Evolutionary conservation across 64 coral and sea anemone genomes (phyloP).

Genomic region (Stichodactyla mertensii): DNA sequence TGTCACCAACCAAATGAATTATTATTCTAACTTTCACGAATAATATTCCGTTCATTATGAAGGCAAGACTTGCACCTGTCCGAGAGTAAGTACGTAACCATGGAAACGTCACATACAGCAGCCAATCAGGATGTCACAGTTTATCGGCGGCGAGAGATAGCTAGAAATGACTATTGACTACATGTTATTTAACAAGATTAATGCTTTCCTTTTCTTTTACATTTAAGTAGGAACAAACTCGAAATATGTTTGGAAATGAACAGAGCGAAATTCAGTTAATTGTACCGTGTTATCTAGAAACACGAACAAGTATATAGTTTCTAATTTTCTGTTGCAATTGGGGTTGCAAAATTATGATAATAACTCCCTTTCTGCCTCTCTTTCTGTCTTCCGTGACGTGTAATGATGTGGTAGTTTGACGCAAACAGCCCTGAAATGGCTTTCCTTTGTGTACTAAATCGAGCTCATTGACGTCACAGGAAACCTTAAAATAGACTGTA

Average conservation of each 20-base stretch:
- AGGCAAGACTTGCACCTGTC: neutral
- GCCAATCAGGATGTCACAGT: neutral
- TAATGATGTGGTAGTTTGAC: slow-evolving; percentile 3
- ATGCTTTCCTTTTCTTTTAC: neutral
- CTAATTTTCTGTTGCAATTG: neutral
- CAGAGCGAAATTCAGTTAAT: neutral
- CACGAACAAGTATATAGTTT: neutral
- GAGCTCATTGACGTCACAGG: slow-evolving; percentile 8
- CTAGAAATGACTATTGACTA: neutral
- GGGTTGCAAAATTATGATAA: neutral
- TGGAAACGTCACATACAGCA: neutral
- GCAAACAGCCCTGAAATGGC: neutral
- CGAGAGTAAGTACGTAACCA: neutral
- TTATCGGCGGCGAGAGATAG: neutral
- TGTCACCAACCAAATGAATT: no score
- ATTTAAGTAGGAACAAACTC: neutral
- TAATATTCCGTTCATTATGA: neutral
- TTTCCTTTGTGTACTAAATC: slow-evolving; percentile 3
- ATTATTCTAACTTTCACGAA: neutral
- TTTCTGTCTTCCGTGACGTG: neutral
- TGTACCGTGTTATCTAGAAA: neutral
- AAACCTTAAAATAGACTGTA: neutral
- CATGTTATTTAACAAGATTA: neutral
- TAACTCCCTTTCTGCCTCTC: no score
- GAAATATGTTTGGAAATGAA: neutral